A percentile compares a stretch with the other conserved stretches of the same genome.
Conservation (phyloP, 2,888 invertebrate genomes). For the Minunthozetes semirufus region DNA sequence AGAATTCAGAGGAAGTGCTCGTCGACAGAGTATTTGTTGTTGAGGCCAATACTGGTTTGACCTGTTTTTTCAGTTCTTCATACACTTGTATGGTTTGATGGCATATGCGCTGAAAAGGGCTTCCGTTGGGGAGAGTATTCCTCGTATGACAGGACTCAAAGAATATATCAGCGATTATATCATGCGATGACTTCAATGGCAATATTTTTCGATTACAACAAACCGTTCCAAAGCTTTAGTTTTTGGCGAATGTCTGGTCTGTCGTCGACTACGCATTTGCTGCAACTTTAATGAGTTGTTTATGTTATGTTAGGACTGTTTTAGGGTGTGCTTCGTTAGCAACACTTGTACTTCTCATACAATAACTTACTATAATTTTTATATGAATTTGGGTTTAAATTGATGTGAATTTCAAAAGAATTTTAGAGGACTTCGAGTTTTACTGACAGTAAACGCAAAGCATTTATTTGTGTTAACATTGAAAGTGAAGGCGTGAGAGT, state of each 20-base stretch:
- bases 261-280: not conserved
- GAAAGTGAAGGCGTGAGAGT: conserved; percentile 21
- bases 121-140: not conserved
- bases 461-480: not conserved
- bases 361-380: not conserved
- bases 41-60: too few relatives aligned
- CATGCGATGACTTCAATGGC: not conserved
- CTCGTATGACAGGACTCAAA: not conserved
- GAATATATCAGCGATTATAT: conserved; percentile 2
- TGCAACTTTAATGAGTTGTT: conserved; percentile 14
- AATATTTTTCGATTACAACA: not conserved
- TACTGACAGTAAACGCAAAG: not conserved
- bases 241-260: not conserved
- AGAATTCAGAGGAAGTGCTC: too few relatives aligned
- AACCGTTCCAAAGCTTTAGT: not conserved
- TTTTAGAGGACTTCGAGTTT: conserved; percentile 2
- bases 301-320: not conserved
- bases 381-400: not conserved
- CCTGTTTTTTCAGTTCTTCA: not conserved
- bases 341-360: not conserved
- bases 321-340: conserved; percentile 30
- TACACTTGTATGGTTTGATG: not conserved
- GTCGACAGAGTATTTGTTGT: too few relatives aligned
- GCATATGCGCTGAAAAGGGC: conserved; percentile 22
- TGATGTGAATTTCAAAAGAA: too few relatives aligned